phyloP scores from a whole-genome alignment of 2,888 invertebrate genomes.

The Perizoma affinitatum region DNA sequence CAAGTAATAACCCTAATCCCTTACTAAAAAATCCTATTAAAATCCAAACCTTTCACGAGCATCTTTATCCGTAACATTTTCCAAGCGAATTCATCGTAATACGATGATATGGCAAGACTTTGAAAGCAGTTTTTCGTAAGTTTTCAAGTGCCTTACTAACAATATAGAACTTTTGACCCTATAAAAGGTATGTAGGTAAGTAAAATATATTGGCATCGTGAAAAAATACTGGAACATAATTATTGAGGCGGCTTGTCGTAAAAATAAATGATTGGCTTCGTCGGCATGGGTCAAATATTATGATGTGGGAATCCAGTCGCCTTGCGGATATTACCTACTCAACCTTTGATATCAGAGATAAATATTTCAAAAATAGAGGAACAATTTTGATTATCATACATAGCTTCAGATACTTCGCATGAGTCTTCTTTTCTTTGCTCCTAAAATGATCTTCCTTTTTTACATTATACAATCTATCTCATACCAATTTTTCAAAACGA shows the following conservation, averaged over 20 bases:
- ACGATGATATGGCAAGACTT: slow-evolving; percentile 20
- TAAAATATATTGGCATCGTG: slow-evolving; percentile 28
- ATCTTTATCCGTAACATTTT: slow-evolving; percentile 3
- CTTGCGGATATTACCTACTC: slow-evolving; percentile 47
- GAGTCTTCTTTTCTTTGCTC: too few relatives aligned
- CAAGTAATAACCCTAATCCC: not conserved
- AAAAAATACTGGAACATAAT: slow-evolving; percentile 64
- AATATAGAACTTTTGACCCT: slow-evolving; percentile 11
- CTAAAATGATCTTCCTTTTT: too few relatives aligned
- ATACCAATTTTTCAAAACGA: too few relatives aligned
- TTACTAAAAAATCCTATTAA: not conserved
- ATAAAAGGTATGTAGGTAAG: slow-evolving; percentile 12
- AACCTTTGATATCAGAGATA: too few relatives aligned
- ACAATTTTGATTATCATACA: too few relatives aligned
- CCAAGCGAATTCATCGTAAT: slow-evolving; percentile 5
- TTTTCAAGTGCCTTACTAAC: too few relatives aligned
- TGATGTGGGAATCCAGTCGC: slow-evolving; percentile 67
- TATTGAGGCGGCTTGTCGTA: slow-evolving; percentile 71
- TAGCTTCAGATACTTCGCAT: too few relatives aligned
- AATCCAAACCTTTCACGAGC: not conserved
- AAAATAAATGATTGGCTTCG: slow-evolving; percentile 74
- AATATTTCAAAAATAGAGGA: too few relatives aligned
- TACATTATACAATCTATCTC: too few relatives aligned
- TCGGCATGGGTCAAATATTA: slow-evolving; percentile 66
- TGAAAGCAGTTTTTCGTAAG: slow-evolving; percentile 9